Evolutionary conservation across 2,113 vertebrate genomes (phyloP).

Genomic region (Athene cunicularia): DNA sequence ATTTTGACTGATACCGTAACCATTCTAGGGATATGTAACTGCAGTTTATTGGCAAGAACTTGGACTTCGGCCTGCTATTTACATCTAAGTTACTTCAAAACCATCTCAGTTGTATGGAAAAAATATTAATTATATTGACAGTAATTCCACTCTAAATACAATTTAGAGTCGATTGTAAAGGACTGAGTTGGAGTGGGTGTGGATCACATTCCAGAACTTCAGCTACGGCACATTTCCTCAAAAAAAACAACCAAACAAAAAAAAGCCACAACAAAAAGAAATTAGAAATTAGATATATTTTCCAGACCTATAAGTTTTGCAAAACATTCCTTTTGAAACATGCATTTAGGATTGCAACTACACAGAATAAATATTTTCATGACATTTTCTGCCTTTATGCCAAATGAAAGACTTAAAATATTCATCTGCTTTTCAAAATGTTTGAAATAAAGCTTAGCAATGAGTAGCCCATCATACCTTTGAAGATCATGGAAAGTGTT

Average conservation of each 20-base stretch:
- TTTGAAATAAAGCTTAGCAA: not conserved
- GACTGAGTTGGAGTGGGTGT: too few relatives aligned
- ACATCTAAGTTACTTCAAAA: not conserved
- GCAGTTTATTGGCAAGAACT: not conserved
- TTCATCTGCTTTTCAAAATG: not conserved
- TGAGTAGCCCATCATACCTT: not conserved
- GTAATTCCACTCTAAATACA: not conserved
- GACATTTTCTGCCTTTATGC: not conserved
- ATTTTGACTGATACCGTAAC: not conserved
- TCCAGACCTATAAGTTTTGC: not conserved
- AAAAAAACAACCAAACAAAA: not conserved
- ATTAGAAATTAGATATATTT: rapidly evolving
- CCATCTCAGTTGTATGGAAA: not conserved
- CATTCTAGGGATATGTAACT: not conserved
- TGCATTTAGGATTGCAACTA: not conserved
- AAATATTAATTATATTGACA: not conserved
- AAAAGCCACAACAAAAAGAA: not conserved
- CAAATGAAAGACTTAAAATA: rapidly evolving
- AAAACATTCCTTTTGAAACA: not conserved
- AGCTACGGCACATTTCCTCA: not conserved
- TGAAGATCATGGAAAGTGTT: rapidly evolving
- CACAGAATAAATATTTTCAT: rapidly evolving
- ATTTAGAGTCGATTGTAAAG: not conserved
- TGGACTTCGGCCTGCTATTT: not conserved
- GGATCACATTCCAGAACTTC: not conserved